Conservation (phyloP, 2,113 vertebrate genomes). For the Semnopithecus entellus region DNA sequence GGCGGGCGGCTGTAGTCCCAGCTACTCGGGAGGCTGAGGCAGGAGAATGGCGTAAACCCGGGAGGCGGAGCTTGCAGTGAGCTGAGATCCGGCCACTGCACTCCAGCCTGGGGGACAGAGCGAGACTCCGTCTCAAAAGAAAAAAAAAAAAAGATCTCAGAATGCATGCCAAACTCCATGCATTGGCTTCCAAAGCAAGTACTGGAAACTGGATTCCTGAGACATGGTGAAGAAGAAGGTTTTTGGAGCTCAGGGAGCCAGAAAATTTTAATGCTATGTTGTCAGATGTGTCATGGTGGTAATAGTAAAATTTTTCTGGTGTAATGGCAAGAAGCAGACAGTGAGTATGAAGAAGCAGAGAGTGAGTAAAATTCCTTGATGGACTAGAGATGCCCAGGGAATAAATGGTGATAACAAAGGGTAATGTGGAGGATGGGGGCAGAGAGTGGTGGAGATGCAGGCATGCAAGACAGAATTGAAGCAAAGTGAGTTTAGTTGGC, state of each 20-base stretch:
- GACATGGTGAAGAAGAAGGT: accelerated
- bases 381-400: neutral
- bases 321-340: neutral
- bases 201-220: neutral
- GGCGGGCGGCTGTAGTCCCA: too few species aligned
- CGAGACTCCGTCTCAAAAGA: too few species aligned
- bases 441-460: neutral
- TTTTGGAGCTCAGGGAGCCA: neutral
- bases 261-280: neutral
- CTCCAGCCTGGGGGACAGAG: too few species aligned
- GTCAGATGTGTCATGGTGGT: too few species aligned
- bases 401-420: too few species aligned
- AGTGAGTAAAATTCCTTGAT: neutral
- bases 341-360: neutral
- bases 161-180: neutral
- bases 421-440: neutral
- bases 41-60: too few species aligned
- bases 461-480: neutral
- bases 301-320: neutral
- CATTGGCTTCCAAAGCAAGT: neutral
- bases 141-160: neutral
- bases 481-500: too few species aligned
- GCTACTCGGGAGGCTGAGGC: too few species aligned
- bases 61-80: too few species aligned
- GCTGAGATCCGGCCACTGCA: too few species aligned